phyloP scores from a whole-genome alignment of 2,888 invertebrate species.

The Adineta ricciae region DNA sequence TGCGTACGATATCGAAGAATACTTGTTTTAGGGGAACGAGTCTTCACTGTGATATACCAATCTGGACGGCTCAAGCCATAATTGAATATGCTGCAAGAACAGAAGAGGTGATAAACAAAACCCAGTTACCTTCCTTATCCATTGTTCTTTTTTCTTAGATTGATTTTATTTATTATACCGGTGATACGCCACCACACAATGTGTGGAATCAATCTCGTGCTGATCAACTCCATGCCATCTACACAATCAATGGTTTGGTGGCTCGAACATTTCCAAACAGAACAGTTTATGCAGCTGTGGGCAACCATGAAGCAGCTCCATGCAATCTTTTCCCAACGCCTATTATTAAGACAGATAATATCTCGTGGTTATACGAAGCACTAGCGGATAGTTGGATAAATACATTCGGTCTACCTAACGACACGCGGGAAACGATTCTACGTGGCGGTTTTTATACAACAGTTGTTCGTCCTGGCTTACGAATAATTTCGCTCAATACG shows the following conservation, averaged over 20 bases:
- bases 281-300: conserved; percentile 68
- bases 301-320: conserved; percentile 56
- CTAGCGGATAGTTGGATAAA: conserved; percentile 62
- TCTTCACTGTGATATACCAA: conserved; percentile 83
- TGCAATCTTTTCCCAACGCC: conserved; percentile 49
- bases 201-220: conserved; percentile 38
- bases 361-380: conserved; percentile 73
- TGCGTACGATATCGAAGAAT: no score
- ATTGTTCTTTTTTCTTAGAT: background rate
- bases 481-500: conserved; percentile 68
- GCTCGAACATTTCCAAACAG: conserved; percentile 32
- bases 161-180: conserved; percentile 37
- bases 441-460: conserved; percentile 69
- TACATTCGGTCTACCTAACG: conserved; percentile 4
- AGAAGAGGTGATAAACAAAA: conserved; percentile 35
- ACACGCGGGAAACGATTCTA: conserved; percentile 34
- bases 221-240: conserved; percentile 35
- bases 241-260: conserved; percentile 21
- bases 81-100: conserved; percentile 56
- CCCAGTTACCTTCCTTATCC: background rate
- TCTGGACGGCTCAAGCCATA: conserved; percentile 81
- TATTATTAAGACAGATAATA: conserved; percentile 60
- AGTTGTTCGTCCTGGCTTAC: conserved; percentile 60
- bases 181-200: conserved; percentile 39
- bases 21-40: conserved; percentile 79